phyloP scores from a whole-genome alignment of 2,888 invertebrate genomes.

The Serripes groenlandicus region DNA sequence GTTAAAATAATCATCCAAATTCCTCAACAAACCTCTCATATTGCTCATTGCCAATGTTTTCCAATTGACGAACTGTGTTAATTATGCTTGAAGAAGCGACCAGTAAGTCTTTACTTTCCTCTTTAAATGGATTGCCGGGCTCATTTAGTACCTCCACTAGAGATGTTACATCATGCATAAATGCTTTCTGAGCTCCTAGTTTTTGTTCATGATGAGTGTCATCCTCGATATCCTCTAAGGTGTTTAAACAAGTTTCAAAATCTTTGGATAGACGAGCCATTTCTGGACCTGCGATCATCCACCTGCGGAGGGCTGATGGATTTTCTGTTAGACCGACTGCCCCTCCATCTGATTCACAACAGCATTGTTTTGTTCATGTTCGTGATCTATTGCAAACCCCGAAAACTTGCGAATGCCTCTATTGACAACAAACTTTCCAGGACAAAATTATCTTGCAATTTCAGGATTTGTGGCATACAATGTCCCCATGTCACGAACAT shows the following conservation, averaged over 20 bases:
- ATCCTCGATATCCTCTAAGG: too few relatives aligned
- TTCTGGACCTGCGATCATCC: conserved; percentile 70
- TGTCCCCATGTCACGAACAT: conserved; percentile 64
- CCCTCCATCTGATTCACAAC: conserved; percentile 70
- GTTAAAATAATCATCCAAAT: conserved; percentile 28
- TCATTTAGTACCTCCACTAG: too few relatives aligned
- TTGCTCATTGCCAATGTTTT: not conserved
- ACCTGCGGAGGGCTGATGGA: conserved; percentile 58
- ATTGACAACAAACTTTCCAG: conserved; percentile 62
- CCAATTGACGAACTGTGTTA: too few relatives aligned
- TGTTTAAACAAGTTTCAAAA: too few relatives aligned
- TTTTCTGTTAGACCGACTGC: conserved; percentile 67
- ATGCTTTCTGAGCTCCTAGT: not conserved
- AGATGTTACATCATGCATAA: too few relatives aligned
- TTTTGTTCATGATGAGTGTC: not conserved
- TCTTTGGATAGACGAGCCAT: conserved; percentile 25
- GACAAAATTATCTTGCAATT: conserved; percentile 57
- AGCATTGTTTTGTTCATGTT: conserved; percentile 72
- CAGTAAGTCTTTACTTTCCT: not conserved
- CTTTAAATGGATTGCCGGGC: conserved; percentile 25
- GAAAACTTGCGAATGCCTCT: conserved; percentile 64
- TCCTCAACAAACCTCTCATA: not conserved
- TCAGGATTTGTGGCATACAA: conserved; percentile 56
- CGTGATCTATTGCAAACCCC: conserved; percentile 46
- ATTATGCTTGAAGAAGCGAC: not conserved